Base-by-base conservation (phyloP, 2,797 vertebrate species). In the Cichlasoma orientale region DNA sequence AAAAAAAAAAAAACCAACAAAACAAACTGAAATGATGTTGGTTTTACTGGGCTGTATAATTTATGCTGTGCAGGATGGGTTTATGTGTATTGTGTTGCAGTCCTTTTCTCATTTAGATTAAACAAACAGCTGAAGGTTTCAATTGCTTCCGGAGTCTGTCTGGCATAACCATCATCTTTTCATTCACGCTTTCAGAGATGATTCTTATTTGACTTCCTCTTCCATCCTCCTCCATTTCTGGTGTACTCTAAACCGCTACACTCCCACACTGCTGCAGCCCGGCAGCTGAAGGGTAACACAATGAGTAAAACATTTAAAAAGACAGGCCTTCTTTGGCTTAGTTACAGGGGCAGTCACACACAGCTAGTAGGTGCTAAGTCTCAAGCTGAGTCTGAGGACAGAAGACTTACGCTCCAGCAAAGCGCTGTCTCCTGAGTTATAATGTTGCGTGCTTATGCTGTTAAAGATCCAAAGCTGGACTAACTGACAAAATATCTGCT, bases 181-280 rank as follows among this genome's bases (percentile, higher is more conserved):
- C 83, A 90, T 89, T 90, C 82, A 83, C 74, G 41, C 78, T 68
- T 80, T 90, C 74, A 82, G 78, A 74, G 36, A 73, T 76, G 77
- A 88, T 92, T 73, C 87, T 83, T 87, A 75, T 91, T 78, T 87
- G 77, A 87, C 86, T 87, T 79, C 80, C 77, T 86, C 63, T 69
- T 77, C 77, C 72, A 29, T 78, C 72, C 75, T 80, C 63, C 81
- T 80, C 57, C 83, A 72, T 78, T 75, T 78, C 68, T 87, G 83
- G 75, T 80, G 53, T 80, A 78, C 47, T 88, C 80, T 82, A 83
- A 88, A 90, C 90, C 79, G 16, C 84, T 78, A 68, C 69, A 73
- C 85, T 89, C 83, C 78, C 86, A 89, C 89, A 85, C 78, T 53
- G 8, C 74, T 82, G 69, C 68, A 89, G 80, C 61, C 77, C 72